Base-by-base conservation (phyloP, 2,113 vertebrate species). In the Scopus umbretta region DNA sequence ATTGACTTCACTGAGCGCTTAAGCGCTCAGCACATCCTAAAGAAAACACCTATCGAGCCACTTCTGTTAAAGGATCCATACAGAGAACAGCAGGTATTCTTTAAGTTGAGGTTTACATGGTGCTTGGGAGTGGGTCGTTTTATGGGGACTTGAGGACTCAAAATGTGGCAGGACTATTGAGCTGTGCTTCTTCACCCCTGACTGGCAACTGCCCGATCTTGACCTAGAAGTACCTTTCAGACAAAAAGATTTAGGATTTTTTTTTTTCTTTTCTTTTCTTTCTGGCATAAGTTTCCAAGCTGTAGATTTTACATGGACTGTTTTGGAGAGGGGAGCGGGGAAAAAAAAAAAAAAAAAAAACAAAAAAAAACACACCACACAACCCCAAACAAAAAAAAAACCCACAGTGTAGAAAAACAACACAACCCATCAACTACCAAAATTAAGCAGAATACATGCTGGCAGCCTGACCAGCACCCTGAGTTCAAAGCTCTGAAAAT, bases 141-240 rank as follows among this genome's bases (percentile, higher is more conserved):
- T 1, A 34, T 6, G 9, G 36, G 32, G 42, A 38, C 25, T 7
- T 4, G 11, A 34, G 15, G 32, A 65, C 30, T 22, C 30, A 1
- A 22, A 0, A 0, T 0, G 1, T 7, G 58, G 8, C 61, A 73
- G 23, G 5, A 13, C 10, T 21, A 11, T 14, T 42, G 27, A 52
- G 11, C 89, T 32, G 32, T 13, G 53, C 58, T 32, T 17, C 80
- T 20, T 27, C 62, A 36, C 34, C 62, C 62, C 47, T 11, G 22
- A 7, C 27, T 1, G 14, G 55, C 23, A 66, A 3, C 71, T 19
- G 9, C 47, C 71, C 43, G 6, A 1, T 2, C 71, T 8, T 27
- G 10, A n/a, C 11, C 49, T 21, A 6, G 8, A 36, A 66, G 16
- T 9, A 42, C 21, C 36, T 58, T 36, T 36, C 30, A 27, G 22